These are phyloP conservation scores for Aphelinus certus DNA, from an alignment of 1,140 invertebrate genomes.

Conservation along the genomic window DNA sequence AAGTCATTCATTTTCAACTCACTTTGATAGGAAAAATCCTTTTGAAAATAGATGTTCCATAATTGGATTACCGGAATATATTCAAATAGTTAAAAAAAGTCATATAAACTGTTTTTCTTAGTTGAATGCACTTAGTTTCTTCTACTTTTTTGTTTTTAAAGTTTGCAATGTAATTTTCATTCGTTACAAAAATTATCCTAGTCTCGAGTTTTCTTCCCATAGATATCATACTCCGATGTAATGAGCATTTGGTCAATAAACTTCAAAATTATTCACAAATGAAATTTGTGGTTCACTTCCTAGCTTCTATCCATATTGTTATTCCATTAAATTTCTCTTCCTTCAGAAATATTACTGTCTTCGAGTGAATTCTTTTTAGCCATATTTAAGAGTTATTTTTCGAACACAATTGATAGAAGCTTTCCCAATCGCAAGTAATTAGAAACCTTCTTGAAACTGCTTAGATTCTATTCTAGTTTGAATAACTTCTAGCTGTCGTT, in stretches of 20 bases:
- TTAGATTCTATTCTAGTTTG: constrained; percentile 85
- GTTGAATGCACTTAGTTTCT: constrained; percentile 28
- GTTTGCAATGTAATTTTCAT: constrained; percentile 29
- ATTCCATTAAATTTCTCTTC: neutral
- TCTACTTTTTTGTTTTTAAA: constrained; percentile 27
- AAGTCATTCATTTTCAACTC: no score
- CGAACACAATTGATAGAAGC: no score
- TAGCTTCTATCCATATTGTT: constrained; percentile 16
- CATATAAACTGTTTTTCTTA: constrained; percentile 25
- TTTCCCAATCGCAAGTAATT: constrained; percentile 48
- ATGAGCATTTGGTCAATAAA: constrained; percentile 8
- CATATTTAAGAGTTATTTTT: no score
- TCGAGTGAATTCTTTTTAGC: no score
- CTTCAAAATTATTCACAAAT: constrained; percentile 34
- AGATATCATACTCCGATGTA: constrained; percentile 17
- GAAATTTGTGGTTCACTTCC: constrained; percentile 28
- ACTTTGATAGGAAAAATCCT: no score
- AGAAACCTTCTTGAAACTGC: constrained; percentile 88
- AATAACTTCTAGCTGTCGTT: constrained; percentile 88
- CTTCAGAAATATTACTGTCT: no score
- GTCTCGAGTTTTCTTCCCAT: constrained; percentile 12
- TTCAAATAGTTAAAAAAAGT: constrained; percentile 17
- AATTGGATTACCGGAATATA: neutral
- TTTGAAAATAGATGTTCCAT: no score
- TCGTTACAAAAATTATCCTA: constrained; percentile 34